Conservation (phyloP, 1,140 invertebrate species). For the Lucilia sericata region DNA sequence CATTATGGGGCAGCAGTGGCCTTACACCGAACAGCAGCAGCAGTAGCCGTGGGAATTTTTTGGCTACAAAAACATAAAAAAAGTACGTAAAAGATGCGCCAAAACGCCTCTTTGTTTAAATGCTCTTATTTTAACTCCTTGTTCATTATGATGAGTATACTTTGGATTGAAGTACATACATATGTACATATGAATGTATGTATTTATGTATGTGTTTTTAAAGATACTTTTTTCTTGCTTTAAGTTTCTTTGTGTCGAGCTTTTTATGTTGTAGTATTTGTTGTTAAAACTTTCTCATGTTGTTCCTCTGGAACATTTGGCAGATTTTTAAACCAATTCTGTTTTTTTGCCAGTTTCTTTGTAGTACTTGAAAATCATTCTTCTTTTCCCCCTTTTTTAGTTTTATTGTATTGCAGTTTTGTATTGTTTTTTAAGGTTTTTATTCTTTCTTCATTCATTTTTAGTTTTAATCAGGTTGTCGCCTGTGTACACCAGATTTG, state of each 20-base stretch:
- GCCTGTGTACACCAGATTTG: slow-evolving; percentile 19
- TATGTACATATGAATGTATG: no score
- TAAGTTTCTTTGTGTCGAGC: background rate
- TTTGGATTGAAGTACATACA: no score
- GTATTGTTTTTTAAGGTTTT: background rate
- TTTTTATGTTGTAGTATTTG: background rate
- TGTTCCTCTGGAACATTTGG: background rate
- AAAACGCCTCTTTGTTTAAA: slow-evolving; percentile 29
- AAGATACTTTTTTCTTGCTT: background rate
- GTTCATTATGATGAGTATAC: background rate
- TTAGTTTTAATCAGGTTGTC: background rate
- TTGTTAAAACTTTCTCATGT: slow-evolving; percentile 11
- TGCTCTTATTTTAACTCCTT: slow-evolving; percentile 26
- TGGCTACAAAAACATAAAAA: background rate
- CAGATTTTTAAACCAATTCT: background rate
- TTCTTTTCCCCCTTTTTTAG: slow-evolving; percentile 1
- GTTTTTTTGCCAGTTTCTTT: background rate
- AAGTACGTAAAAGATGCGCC: background rate
- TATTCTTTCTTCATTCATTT: background rate
- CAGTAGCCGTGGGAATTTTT: slow-evolving; percentile 21
- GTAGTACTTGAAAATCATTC: background rate
- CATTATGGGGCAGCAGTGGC: slow-evolving; percentile 5
- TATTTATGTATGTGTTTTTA: background rate
- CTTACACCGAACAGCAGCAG: background rate
- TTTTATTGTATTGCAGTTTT: background rate